These are phyloP conservation scores for Siphonodentalium dalli DNA, from an alignment of 2,888 invertebrate genomes.

Conservation along the genomic window DNA sequence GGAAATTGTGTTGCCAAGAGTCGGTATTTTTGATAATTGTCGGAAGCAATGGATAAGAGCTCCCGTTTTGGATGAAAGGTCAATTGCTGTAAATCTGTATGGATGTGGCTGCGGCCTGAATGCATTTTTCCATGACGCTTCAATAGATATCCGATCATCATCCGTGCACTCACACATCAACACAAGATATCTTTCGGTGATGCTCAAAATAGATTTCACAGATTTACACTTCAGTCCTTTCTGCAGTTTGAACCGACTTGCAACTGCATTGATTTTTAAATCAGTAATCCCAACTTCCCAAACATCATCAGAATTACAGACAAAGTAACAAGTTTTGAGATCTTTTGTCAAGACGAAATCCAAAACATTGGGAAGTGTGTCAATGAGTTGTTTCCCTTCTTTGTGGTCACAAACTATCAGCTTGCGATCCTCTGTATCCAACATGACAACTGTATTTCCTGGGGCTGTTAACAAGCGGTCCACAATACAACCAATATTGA, in stretches of 20 bases:
- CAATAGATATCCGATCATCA: slow-evolving; percentile 43
- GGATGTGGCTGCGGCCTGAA: slow-evolving; percentile 41
- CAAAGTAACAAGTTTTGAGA: slow-evolving; percentile 21
- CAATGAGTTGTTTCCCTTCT: slow-evolving; percentile 22
- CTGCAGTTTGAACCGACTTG: slow-evolving; percentile 35
- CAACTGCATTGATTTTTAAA: slow-evolving; percentile 29
- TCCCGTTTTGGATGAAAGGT: slow-evolving; percentile 38
- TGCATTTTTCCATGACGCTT: slow-evolving; percentile 36
- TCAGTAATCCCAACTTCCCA: slow-evolving; percentile 32
- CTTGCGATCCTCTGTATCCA: slow-evolving; percentile 27
- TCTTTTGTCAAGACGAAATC: slow-evolving; percentile 30
- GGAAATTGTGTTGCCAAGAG: slow-evolving; percentile 36
- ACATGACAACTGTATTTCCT: slow-evolving; percentile 21
- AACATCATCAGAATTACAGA: slow-evolving; percentile 32
- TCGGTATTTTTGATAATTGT: slow-evolving; percentile 47
- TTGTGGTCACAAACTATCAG: slow-evolving; percentile 28
- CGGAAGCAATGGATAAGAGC: slow-evolving; percentile 38
- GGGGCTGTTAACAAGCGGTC: not conserved
- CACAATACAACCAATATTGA: not conserved
- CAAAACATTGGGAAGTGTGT: slow-evolving; percentile 31
- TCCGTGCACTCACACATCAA: slow-evolving; percentile 34
- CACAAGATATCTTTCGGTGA: slow-evolving; percentile 39
- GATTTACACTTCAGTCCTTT: slow-evolving; percentile 32
- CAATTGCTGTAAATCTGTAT: slow-evolving; percentile 43
- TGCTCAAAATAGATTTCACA: slow-evolving; percentile 34